Evolutionary conservation across 2,888 invertebrate genomes (phyloP), one percentile per base, ranked within the genome.

Genomic region (Lochmaea crataegi): DNA sequence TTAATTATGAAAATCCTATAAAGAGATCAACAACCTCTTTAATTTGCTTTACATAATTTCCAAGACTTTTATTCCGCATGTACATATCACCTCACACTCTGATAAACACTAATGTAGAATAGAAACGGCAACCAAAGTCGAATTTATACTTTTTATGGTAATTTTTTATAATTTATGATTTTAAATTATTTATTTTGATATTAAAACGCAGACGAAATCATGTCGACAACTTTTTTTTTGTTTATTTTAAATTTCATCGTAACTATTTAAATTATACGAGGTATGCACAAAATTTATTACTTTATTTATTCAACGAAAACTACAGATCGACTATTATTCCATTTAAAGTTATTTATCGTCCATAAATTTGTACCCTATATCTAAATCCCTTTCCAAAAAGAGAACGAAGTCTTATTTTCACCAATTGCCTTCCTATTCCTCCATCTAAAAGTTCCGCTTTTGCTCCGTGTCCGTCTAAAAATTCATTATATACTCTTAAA

Each of bases 291-390:
- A 26, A 5, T 7, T 32, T 6, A 7, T 7, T n/a, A n/a, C n/a
- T n/a, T 32, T 32, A 32, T 32, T 32, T 32, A 6, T 32, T 32
- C 32, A 32, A 7, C 7, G 7, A 32, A 32, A 32, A 32, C 32
- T 32, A 22, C 58, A 58, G 10, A 32, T 6, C 12, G 11, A 58
- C 58, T 58, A 42, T 14, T 48, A 45, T 65, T 45, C 1, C 22
- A 18, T 45, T 65, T 18, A 26, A 18, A 12, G 18, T 65, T n/a
- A 3, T 48, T 74, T 80, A 83, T 57, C 80, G 80, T 10, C 85
- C 85, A 71, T 80, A 85, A 65, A 85, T 83, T 73, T 83, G 81
- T 22, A 85, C 82, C 26, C 80, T 68, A 70, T 81, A 86, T 65
- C 79, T 80, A 68, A 85, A 84, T 38, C 85, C 84, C 56, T 79